Evolutionary conservation across 37 sponge, comb jelly and placozoan genomes (phyloP).

Genomic region (Lycopodina hypogea): DNA sequence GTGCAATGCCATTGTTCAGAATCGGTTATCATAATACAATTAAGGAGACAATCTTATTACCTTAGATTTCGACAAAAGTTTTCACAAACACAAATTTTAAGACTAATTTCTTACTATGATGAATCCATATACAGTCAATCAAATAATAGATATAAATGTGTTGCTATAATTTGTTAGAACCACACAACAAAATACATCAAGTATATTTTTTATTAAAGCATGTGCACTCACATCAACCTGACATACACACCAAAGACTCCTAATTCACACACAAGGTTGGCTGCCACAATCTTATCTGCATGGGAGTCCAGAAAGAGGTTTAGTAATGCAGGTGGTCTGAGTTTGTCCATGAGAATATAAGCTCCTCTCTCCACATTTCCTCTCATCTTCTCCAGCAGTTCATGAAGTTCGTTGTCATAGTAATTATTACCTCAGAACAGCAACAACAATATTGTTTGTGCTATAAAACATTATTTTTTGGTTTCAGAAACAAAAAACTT

Average conservation of each 20-base stretch:
- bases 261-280: slow-evolving; percentile 32
- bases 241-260: slow-evolving; percentile 62
- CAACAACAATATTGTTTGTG: too few species aligned
- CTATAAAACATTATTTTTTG: too few species aligned
- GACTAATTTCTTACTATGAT: not conserved
- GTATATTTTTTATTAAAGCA: not conserved
- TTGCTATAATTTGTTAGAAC: too few species aligned
- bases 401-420: slow-evolving; percentile 42
- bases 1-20: too few species aligned
- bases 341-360: slow-evolving; percentile 67
- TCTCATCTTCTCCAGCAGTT: slow-evolving; percentile 13
- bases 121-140: too few species aligned
- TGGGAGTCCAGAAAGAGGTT: not conserved
- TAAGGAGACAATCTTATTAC: not conserved
- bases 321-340: slow-evolving; percentile 19
- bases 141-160: too few species aligned
- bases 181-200: not conserved
- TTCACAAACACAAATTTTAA: not conserved
- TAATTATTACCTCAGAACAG: slow-evolving; percentile 50
- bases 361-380: slow-evolving; percentile 22
- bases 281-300: not conserved
- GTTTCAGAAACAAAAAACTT: too few species aligned
- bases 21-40: not conserved
- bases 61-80: too few species aligned
- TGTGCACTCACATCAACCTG: slow-evolving; percentile 19